These are phyloP conservation scores for Himalopsyche kuldschensis DNA, from an alignment of 2,888 invertebrate species.

Conservation along the genomic window DNA sequence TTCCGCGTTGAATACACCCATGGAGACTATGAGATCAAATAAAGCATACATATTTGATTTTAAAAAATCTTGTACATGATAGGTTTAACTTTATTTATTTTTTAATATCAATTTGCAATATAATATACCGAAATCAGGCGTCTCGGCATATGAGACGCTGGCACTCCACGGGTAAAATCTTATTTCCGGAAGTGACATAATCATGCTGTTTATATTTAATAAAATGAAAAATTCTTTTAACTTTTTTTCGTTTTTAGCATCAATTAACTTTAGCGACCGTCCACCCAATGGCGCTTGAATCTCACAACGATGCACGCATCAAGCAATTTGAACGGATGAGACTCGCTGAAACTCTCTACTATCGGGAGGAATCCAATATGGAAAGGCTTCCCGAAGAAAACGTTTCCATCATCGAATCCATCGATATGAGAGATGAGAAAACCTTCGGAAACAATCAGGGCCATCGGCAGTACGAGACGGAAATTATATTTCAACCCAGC, in stretches of 20 bases:
- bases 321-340: slow-evolving; percentile 44
- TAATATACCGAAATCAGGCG: too few relatives aligned
- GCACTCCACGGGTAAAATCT: too few relatives aligned
- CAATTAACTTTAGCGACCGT: slow-evolving; percentile 73
- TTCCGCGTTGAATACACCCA: too few relatives aligned
- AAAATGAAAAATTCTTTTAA: background rate
- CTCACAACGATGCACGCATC: slow-evolving; percentile 46
- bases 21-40: too few relatives aligned
- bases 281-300: slow-evolving; percentile 58
- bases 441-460: slow-evolving; percentile 62
- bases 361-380: slow-evolving; percentile 61
- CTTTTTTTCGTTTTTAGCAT: slow-evolving; percentile 43
- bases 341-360: slow-evolving; percentile 38
- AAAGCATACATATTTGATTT: too few relatives aligned
- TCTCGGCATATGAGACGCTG: too few relatives aligned
- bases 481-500: slow-evolving; percentile 89
- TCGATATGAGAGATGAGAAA: slow-evolving; percentile 67
- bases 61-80: too few relatives aligned
- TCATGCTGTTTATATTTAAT: too few relatives aligned
- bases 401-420: slow-evolving; percentile 81
- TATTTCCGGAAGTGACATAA: too few relatives aligned
- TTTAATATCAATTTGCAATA: too few relatives aligned
- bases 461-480: slow-evolving; percentile 71
- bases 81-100: too few relatives aligned
- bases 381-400: slow-evolving; percentile 83